Base-by-base conservation (phyloP, 1,140 invertebrate species). In the Probaryconus sp. region DNA sequence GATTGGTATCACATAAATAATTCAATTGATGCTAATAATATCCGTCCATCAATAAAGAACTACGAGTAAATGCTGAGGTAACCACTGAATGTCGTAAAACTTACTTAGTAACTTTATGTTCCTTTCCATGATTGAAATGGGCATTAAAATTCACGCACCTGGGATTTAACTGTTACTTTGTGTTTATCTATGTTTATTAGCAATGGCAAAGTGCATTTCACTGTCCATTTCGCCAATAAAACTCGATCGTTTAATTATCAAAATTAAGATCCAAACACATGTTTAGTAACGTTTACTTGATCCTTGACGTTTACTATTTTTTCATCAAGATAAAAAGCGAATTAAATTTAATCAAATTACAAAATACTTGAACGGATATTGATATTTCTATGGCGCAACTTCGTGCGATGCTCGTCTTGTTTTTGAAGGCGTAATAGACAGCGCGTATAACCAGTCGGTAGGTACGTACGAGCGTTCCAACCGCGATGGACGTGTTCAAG, bases 401-500 rank as follows among this genome's bases (percentile, higher is more conserved):
- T 26, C 48, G 7, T 45, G 6, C n/a, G 47, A 53, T 61, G 14
- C 47, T 11, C 55, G 47, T 69, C 37, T 42, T 56, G 51, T 64
- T 67, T 58, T 48, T 42, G 24, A 53, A 69, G 30, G 53, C 31
- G 65, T 38, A 69, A 69, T 58, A 69, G 65, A 61, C 26, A 58
- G 37, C 65, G 37, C 35, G 65, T 69, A 60, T 18, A 56, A 58
- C 42, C 51, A 51, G 63, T 60, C 53, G 55, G 45, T 51, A 53
- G 45, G 42, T 51, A 80, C 76, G 60, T 58, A 79, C 79, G 70
- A 81, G 78, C 76, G 78, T 76, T 81, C 78, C 73, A 72, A 78
- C 79, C 76, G 70, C 72, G 61, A 79, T 78, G 76, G 73, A 81
- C 80, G 73, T 81, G 80, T 81, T 79, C 76, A 68, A 79, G 80